These are phyloP conservation scores for Neolamprologus kungweensis DNA, from an alignment of 2,113 vertebrate species.

Conservation along the genomic window DNA sequence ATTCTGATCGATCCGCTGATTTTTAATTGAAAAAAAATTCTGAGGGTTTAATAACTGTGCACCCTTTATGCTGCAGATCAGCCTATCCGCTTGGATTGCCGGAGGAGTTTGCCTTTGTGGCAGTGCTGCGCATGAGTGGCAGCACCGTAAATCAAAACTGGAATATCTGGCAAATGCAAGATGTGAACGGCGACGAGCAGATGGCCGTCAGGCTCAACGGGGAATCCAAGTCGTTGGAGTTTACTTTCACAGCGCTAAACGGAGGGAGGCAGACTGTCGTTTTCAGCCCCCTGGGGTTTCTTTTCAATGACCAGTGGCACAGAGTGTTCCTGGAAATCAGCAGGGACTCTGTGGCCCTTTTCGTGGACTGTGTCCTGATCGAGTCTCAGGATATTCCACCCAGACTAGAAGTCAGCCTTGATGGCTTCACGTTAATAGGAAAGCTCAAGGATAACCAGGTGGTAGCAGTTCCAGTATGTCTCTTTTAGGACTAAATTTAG, in stretches of 20 bases:
- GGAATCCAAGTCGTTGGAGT: conserved; percentile 75
- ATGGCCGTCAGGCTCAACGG: conserved; percentile 81
- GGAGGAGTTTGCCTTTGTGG: conserved; percentile 82
- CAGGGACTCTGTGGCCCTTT: conserved; percentile 71
- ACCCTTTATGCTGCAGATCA: conserved; percentile 62
- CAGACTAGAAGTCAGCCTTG: conserved; percentile 68
- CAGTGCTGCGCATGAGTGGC: conserved; percentile 81
- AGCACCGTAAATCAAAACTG: conserved; percentile 77
- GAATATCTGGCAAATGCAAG: conserved; percentile 87
- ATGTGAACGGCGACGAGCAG: conserved; percentile 77
- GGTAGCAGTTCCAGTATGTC: conserved; percentile 80
- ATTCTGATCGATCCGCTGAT: background rate
- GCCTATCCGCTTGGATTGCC: conserved; percentile 79
- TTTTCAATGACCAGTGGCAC: conserved; percentile 87
- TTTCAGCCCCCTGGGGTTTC: conserved; percentile 72
- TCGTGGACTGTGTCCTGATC: conserved; percentile 76
- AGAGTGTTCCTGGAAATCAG: conserved; percentile 78
- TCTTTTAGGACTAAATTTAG: background rate
- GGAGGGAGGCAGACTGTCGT: conserved; percentile 60
- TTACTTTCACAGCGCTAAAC: conserved; percentile 74
- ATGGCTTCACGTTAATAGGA: conserved; percentile 81
- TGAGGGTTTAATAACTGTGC: background rate
- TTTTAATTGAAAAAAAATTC: background rate
- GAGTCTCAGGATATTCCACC: conserved; percentile 72
- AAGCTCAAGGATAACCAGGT: conserved; percentile 79